Conservation (phyloP, 64 coral and sea anemone genomes). For the Hydrozoanthus tunicans region DNA sequence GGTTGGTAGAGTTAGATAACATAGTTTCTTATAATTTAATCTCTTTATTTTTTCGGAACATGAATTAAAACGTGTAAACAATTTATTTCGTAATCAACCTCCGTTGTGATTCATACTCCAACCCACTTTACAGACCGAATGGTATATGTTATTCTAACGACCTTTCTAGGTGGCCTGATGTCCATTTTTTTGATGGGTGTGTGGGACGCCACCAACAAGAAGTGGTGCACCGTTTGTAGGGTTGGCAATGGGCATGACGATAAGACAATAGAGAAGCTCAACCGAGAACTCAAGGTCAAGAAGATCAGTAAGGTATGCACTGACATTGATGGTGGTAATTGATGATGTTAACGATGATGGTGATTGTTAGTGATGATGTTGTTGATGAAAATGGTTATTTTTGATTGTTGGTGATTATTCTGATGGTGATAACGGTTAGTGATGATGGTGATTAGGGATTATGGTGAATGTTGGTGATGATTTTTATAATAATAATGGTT, state of each 20-base stretch:
- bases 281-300: slow-evolving; percentile 86
- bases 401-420: too few species aligned
- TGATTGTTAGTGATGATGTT: not conserved
- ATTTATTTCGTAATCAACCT: too few species aligned
- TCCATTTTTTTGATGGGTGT: slow-evolving; percentile 97
- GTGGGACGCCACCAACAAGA: slow-evolving; percentile 71
- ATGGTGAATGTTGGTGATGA: too few species aligned
- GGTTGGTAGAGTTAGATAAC: too few species aligned
- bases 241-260: slow-evolving; percentile 98
- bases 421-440: not conserved
- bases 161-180: slow-evolving; percentile 83
- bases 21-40: too few species aligned
- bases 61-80: too few species aligned
- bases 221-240: slow-evolving; percentile 92
- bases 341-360: not conserved
- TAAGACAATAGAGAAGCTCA: slow-evolving; percentile 86
- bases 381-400: too few species aligned
- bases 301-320: slow-evolving; percentile 93
- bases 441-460: not conserved
- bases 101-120: too few species aligned
- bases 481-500: too few species aligned
- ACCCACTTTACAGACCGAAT: too few species aligned
- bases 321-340: not conserved
- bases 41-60: too few species aligned
- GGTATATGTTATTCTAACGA: too few species aligned